Conservation (phyloP, 2,888 invertebrate genomes). For the Bellardia pandia region DNA sequence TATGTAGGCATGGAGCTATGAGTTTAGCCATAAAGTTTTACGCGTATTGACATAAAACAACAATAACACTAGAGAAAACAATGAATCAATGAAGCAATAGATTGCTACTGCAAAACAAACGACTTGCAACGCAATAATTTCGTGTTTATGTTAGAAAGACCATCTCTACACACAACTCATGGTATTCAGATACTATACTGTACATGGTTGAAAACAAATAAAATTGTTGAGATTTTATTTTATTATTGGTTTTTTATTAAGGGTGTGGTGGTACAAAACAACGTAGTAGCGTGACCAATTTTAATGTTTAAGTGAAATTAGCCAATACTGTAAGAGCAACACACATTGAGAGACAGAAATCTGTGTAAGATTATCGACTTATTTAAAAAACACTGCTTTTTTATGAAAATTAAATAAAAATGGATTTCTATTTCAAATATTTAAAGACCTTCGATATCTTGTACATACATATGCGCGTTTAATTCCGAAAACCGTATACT, state of each 20-base stretch:
- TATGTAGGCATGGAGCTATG: not conserved
- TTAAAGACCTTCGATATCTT: no score
- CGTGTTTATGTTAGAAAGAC: not conserved
- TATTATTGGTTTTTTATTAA: constrained; percentile 38
- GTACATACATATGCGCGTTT: no score
- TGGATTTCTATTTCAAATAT: no score
- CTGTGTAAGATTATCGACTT: not conserved
- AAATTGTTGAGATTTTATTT: constrained; percentile 39
- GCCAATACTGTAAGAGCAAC: not conserved
- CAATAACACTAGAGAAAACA: not conserved
- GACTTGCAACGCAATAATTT: constrained; percentile 21
- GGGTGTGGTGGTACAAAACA: constrained; percentile 49
- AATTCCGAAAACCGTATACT: no score
- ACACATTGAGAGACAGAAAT: not conserved
- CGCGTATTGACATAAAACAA: constrained; percentile 38
- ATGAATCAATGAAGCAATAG: constrained; percentile 46
- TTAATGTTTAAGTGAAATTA: not conserved
- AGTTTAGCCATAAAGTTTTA: constrained; percentile 8
- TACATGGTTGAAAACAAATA: not conserved
- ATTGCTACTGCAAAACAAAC: constrained; percentile 11
- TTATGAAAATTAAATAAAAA: no score
- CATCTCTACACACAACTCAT: not conserved
- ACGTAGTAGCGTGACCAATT: constrained; percentile 35
- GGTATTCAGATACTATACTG: not conserved
- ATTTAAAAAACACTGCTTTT: no score